These are phyloP conservation scores for Synanthedon formicaeformis DNA, from an alignment of 2,888 invertebrate genomes.

Conservation along the genomic window DNA sequence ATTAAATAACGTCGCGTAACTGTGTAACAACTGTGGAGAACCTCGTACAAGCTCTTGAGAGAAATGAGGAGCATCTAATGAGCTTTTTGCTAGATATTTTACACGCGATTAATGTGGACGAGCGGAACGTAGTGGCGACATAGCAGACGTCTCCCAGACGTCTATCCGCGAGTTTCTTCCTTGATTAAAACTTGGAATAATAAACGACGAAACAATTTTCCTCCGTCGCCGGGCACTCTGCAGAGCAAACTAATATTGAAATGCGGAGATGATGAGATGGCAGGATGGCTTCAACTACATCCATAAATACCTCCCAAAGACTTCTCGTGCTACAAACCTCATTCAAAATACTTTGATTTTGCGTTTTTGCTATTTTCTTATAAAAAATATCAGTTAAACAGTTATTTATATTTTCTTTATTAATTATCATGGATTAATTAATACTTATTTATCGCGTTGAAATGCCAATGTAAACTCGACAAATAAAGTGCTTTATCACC, in stretches of 20 bases:
- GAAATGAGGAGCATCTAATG: conserved; percentile 20
- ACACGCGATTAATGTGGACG: conserved; percentile 42
- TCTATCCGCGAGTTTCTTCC: conserved; percentile 34
- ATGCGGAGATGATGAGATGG: conserved; percentile 23
- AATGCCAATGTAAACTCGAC: too few relatives aligned
- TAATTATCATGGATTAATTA: too few relatives aligned
- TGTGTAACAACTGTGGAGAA: not conserved
- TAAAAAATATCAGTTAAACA: too few relatives aligned
- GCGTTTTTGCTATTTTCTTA: too few relatives aligned
- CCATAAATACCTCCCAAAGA: not conserved
- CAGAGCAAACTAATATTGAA: conserved; percentile 50
- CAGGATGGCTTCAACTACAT: conserved; percentile 1
- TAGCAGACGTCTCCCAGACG: conserved; percentile 42
- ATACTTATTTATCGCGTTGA: too few relatives aligned
- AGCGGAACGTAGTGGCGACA: conserved; percentile 18
- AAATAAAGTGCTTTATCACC: too few relatives aligned
- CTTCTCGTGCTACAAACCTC: not conserved
- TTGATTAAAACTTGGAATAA: conserved; percentile 66
- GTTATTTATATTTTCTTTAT: too few relatives aligned
- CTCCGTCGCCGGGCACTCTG: conserved; percentile 25
- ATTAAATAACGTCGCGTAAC: conserved; percentile 1
- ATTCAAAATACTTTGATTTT: too few relatives aligned
- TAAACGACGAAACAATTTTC: conserved; percentile 61
- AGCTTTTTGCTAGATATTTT: conserved; percentile 36
- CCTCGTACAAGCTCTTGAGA: conserved; percentile 3